Conservation (phyloP, 2,797 vertebrate species). For the Eulemur coronatus region DNA sequence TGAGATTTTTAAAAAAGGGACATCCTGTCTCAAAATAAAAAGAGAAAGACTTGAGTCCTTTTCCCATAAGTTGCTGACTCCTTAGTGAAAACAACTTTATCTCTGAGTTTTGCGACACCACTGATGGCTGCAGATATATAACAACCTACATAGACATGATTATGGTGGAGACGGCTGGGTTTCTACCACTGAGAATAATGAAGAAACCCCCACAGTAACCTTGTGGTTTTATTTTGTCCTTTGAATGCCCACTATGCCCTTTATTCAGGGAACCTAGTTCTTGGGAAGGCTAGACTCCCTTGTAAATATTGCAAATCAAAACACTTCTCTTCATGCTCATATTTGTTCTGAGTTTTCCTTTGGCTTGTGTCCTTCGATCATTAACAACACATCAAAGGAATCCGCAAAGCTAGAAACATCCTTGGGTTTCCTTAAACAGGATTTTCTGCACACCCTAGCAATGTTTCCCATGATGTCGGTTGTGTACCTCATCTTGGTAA, state of each 20-base stretch:
- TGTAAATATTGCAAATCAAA: background rate
- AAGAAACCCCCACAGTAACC: background rate
- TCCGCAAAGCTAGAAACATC: background rate
- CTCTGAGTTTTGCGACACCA: background rate
- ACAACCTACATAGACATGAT: background rate
- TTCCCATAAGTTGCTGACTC: background rate
- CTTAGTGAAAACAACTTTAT: background rate
- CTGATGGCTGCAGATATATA: rapidly evolving
- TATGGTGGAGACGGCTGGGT: rapidly evolving
- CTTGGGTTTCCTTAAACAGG: background rate
- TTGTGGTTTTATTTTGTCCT: background rate
- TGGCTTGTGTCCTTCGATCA: background rate
- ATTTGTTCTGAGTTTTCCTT: background rate
- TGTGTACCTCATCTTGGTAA: background rate
- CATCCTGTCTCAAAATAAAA: background rate
- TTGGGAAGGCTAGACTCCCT: background rate
- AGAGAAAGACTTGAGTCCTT: background rate
- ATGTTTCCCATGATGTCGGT: background rate
- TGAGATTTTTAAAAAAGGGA: background rate
- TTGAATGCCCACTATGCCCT: background rate
- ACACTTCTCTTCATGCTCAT: background rate
- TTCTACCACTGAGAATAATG: background rate
- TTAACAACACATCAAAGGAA: slow-evolving; percentile 14
- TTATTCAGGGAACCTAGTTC: background rate
- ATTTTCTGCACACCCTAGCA: background rate